Percentiles rank a stretch among this genome's conserved stretches.
Conservation (phyloP, 2,888 invertebrate genomes). For the Ditylenchus weischeri region DNA sequence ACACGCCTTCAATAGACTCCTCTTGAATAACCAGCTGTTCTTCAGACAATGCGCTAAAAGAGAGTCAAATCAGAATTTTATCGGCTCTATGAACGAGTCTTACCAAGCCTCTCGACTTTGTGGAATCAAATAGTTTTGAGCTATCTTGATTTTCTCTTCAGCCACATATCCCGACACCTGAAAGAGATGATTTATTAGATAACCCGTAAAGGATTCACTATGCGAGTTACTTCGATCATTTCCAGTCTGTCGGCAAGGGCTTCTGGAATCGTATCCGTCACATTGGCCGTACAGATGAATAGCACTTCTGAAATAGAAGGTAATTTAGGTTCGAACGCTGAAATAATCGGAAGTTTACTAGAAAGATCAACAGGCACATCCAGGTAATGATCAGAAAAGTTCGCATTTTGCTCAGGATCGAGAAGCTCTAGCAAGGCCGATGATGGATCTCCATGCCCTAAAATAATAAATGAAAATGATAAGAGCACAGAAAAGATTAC, state of each 20-base stretch:
- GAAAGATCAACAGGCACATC: constrained; percentile 96
- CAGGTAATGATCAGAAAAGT: constrained; percentile 95
- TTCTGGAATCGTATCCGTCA: constrained; percentile 90
- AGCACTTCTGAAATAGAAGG: constrained; percentile 78
- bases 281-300: constrained; percentile 97
- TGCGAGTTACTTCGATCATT: constrained; percentile 68
- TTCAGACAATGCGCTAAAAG: constrained; percentile 69
- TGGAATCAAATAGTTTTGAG: constrained; percentile 89
- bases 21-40: constrained; percentile 72
- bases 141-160: constrained; percentile 94
- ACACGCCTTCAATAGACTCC: constrained; percentile 68
- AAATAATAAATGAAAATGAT: constrained; percentile 65
- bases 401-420: constrained; percentile 96
- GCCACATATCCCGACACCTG: constrained; percentile 93
- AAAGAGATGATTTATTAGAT: too few species aligned
- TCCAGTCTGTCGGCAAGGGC: constrained; percentile 96
- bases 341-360: constrained; percentile 56
- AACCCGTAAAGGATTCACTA: too few species aligned
- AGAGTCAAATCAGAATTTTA: not conserved
- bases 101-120: constrained; percentile 71
- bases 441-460: constrained; percentile 82
- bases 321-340: too few species aligned
- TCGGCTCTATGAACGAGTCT: constrained; percentile 8
- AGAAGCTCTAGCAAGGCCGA: constrained; percentile 91
- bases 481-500: constrained; percentile 63